A percentile compares a stretch with the other conserved stretches of the same genome.
Conservation (phyloP, 2,113 vertebrate genomes). For the Laticauda laticaudata region DNA sequence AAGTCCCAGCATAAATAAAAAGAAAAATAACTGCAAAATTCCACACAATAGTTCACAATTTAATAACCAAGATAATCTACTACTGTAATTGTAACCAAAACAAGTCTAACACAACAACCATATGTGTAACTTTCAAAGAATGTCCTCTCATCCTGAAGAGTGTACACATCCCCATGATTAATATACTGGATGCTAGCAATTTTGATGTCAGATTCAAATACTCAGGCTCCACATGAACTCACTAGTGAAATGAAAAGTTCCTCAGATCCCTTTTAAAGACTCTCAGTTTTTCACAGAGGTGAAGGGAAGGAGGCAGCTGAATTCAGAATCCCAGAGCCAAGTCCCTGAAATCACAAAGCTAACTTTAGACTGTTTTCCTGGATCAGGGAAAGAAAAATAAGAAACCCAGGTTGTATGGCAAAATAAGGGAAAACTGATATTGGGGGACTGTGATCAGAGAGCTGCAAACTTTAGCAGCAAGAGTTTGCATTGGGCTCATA, state of each 20-base stretch:
- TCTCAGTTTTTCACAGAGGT: background rate
- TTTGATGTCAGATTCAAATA: background rate
- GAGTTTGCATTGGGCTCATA: background rate
- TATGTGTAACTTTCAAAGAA: background rate
- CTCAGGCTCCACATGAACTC: background rate
- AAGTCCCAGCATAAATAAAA: background rate
- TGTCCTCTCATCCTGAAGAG: background rate
- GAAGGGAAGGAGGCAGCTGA: background rate
- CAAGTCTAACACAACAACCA: background rate
- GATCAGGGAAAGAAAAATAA: background rate
- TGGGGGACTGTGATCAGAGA: background rate
- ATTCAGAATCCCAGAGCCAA: background rate
- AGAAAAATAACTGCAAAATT: background rate
- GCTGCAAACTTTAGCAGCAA: background rate
- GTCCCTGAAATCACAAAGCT: background rate
- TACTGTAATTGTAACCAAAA: background rate
- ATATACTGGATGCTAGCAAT: background rate
- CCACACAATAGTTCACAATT: background rate
- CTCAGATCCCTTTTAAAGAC: background rate
- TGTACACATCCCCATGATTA: background rate
- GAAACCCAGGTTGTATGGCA: background rate
- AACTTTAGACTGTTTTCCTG: background rate
- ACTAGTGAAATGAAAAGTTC: background rate
- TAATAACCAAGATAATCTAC: background rate
- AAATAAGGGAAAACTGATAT: background rate